These are phyloP conservation scores for Conomelus anceps DNA, from an alignment of 2,888 invertebrate species.

Conservation along the genomic window DNA sequence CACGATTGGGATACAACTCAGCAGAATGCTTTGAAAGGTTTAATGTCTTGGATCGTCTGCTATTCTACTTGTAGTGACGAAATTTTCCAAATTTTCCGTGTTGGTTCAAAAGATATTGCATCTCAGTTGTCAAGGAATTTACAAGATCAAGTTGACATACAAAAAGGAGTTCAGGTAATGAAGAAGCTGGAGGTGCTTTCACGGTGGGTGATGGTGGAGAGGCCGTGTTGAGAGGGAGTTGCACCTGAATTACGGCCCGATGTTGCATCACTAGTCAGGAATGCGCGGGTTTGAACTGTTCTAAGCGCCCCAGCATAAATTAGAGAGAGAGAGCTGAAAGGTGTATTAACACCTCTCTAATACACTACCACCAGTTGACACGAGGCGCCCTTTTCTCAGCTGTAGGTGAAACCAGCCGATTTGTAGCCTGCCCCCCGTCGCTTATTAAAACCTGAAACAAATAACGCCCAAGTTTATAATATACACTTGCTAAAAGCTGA, in stretches of 20 bases:
- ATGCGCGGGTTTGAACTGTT: background rate
- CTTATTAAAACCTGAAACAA: slow-evolving; percentile 13
- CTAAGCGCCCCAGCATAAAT: background rate
- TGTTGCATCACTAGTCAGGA: background rate
- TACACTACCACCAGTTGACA: background rate
- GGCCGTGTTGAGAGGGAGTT: background rate
- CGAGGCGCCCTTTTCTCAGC: background rate
- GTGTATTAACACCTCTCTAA: slow-evolving; percentile 13
- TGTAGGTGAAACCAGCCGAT: too few species aligned
- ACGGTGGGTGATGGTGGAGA: background rate
- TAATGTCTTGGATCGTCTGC: background rate
- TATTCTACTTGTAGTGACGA: background rate
- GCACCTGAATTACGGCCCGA: background rate
- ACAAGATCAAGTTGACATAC: background rate
- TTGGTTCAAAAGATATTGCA: background rate
- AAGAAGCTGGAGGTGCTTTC: background rate
- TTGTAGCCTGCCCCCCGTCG: background rate
- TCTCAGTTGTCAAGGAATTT: background rate
- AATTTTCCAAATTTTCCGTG: background rate
- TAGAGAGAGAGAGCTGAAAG: background rate
- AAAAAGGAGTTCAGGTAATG: background rate
- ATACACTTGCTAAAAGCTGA: background rate
- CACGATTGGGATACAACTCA: too few species aligned
- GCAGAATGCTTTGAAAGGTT: too few species aligned
- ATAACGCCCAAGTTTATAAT: background rate